Evolutionary conservation across 2,888 invertebrate genomes (phyloP), one percentile per base, ranked within the genome.

Genomic region (Tillus elongatus): DNA sequence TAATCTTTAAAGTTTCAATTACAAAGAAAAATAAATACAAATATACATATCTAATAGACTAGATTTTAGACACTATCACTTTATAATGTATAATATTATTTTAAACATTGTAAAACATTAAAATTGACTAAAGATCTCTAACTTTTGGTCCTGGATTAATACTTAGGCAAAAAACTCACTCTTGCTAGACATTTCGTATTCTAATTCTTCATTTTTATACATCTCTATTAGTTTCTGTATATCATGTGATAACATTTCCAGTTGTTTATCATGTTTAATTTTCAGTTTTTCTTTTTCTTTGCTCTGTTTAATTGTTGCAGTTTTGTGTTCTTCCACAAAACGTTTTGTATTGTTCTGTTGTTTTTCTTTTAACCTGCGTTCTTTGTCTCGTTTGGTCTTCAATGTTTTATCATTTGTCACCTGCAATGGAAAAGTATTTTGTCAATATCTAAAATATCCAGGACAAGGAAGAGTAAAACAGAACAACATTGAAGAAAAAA

Each of bases 331-430:
- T 51, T 97, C 96, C 73, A 95, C 82, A 61, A 97, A 97, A 57
- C 90, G 88, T 67, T 96, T 96, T 36, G 92, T 93, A 63, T 96
- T 96, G 63, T 95, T 96, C 61, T 95, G 92, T 56, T 95, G 93
- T 65, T 96, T 91, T 67, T 97, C 93, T 15, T 89, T 73, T 38
- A 95, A 73, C 30, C 95, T 75, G 29, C 95, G 77, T 61, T 98
- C 98, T 55, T 92, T 89, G 64, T 98, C 98, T 42, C 91, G 92
- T 57, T 97, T 93, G 39, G 95, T 96, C 66, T 95, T 86, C 38
- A 98, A 73, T 0, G 89, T 88, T 68, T 97, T 97, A 65, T 99
- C 98, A 64, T 87, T 89, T 60, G 84, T 81, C 12, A 64, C 57
- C 64, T 63, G 41, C 30, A 51, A 51, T 26, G 28, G 41, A 34